Evolutionary conservation across 1,140 invertebrate species (phyloP), one percentile per base, ranked within the genome.

Genomic region (Lucilia sericata): DNA sequence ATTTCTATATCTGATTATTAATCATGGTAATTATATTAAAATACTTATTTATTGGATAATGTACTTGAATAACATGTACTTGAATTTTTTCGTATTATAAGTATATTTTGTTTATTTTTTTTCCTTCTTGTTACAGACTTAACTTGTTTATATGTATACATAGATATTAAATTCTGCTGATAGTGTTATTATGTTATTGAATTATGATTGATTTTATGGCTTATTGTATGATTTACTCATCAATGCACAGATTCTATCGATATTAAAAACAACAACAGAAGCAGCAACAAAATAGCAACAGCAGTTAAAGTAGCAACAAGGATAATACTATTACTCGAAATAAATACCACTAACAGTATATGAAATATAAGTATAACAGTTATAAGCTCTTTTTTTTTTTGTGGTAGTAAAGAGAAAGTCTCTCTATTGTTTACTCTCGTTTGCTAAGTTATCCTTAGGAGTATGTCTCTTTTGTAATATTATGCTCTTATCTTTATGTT

Each of bases 201-300:
- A 47, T 49, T 80, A 80, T 80, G 76, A 80, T 80, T 47, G 76
- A 80, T 80, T 80, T 80, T 80, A 80, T 49, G 47, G 19, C 76
- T 80, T 80, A 80, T 80, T 80, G 76, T 49, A 80, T 80, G 76
- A 80, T 80, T 80, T 47, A 80, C 76, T 49, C 42, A 80, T 80
- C 42, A 80, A 80, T 80, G 76, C 42, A 80, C 76, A 80, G 76
- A 80, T 80, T 80, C 76, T 25, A 21, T 21, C 19, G 65, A 21
- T 60, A 60, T 60, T 60, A n/a, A 25, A 65, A 70, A 70, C 5
- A 25, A 70, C n/a, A 70, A 70, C 19, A 13, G 0, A 1, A 30
- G 3, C 25, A 30, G 25, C 25, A 30, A 42, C 42, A n/a, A n/a
- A 60, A 17, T 30, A n/a, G 5, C 55, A 60, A 60, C 13, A 60